phyloP scores from a whole-genome alignment of 2,797 vertebrate genomes.

The Pangasius mekongensis region DNA sequence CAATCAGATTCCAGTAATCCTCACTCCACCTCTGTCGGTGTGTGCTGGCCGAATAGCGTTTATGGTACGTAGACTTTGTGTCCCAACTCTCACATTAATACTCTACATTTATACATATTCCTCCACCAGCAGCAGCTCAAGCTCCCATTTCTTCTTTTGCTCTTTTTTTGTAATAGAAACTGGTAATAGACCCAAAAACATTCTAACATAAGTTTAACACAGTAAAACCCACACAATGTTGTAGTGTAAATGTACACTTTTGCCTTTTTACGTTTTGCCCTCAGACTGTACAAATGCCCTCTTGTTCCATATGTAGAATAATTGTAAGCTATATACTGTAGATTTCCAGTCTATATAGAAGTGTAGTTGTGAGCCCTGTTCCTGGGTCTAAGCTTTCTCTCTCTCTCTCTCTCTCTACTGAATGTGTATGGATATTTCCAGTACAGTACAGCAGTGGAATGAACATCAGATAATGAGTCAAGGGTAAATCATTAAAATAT shows the following conservation, averaged over 20 bases:
- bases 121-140: not conserved
- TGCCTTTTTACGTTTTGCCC: not conserved
- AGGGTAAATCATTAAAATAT: not conserved
- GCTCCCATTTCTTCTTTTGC: not conserved
- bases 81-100: not conserved
- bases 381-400: no score
- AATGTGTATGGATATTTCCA: no score
- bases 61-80: not conserved
- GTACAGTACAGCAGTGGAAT: not conserved
- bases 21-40: not conserved
- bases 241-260: not conserved
- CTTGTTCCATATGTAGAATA: not conserved
- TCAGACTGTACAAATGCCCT: not conserved
- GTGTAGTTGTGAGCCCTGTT: not conserved
- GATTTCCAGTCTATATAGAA: not conserved
- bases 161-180: not conserved
- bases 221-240: not conserved
- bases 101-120: not conserved
- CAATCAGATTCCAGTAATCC: slow-evolving; percentile 8
- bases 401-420: no score
- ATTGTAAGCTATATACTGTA: not conserved
- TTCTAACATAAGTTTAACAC: not conserved
- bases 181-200: not conserved
- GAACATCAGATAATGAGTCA: not conserved
- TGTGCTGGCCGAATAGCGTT: not conserved